Percentiles rank a stretch among this genome's conserved stretches.
phyloP scores from a whole-genome alignment of 2,888 invertebrate genomes.

The Busseola fusca region DNA sequence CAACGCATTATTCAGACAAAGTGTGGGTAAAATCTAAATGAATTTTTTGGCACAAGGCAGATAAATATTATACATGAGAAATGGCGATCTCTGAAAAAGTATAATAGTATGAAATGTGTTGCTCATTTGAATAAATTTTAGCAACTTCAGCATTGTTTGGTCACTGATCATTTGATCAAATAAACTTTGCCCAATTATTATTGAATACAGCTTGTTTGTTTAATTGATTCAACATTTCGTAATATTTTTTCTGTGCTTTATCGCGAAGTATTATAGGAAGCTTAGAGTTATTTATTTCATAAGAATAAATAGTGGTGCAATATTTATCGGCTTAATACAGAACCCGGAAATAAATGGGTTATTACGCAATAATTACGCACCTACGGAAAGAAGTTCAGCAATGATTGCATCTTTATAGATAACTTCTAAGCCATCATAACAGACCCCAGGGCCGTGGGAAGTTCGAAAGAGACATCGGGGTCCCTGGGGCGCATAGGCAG shows the following conservation, averaged over 20 bases:
- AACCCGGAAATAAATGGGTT: neutral
- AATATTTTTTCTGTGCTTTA: neutral
- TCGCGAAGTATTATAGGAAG: neutral
- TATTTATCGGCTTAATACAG: neutral
- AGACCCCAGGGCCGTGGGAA: no score
- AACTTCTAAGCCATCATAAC: neutral
- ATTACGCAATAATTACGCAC: neutral
- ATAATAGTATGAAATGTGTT: no score
- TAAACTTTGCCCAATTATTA: neutral
- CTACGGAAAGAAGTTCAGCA: neutral
- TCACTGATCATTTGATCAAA: constrained; percentile 2
- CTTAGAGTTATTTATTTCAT: neutral
- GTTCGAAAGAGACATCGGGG: no score
- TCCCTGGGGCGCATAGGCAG: no score
- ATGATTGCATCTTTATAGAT: neutral
- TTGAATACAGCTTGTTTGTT: neutral
- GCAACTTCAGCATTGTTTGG: neutral
- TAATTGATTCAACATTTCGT: neutral
- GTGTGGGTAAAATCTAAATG: neutral
- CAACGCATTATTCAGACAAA: constrained; percentile 5
- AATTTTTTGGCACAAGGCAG: constrained; percentile 9
- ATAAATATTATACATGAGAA: neutral
- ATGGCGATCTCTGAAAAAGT: no score
- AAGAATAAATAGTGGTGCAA: neutral
- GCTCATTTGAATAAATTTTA: constrained; percentile 4